These are phyloP conservation scores for Volucella zonaria DNA, from an alignment of 2,888 invertebrate species.

Conservation along the genomic window DNA sequence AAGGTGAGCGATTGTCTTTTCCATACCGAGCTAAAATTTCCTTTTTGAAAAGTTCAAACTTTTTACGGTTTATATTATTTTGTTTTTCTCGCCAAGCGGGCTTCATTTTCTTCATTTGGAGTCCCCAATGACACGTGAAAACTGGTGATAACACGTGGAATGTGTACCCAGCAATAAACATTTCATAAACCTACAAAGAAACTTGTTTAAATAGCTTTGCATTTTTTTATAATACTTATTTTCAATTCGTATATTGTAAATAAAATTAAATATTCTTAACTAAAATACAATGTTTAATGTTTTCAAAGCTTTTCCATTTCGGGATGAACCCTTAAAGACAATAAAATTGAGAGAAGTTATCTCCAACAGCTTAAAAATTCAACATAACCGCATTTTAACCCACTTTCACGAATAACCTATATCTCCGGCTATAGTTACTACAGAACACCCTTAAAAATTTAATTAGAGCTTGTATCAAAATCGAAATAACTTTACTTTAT, in stretches of 20 bases:
- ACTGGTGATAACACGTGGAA: constrained; percentile 94
- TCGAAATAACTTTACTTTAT: too few relatives aligned
- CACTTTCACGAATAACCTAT: too few relatives aligned
- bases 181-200: constrained; percentile 91
- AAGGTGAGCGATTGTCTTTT: constrained; percentile 68
- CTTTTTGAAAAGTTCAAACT: constrained; percentile 92
- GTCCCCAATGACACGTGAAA: constrained; percentile 95
- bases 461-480: too few relatives aligned
- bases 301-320: neutral
- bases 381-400: too few relatives aligned
- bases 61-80: constrained; percentile 90
- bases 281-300: neutral
- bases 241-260: neutral
- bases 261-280: neutral
- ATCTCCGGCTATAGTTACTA: too few relatives aligned
- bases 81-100: constrained; percentile 94
- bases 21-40: constrained; percentile 90
- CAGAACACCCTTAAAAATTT: too few relatives aligned
- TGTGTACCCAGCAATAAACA: constrained; percentile 94
- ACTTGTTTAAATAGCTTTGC: neutral
- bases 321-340: too few relatives aligned
- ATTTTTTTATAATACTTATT: neutral
- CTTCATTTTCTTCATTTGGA: constrained; percentile 90
- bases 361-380: too few relatives aligned
- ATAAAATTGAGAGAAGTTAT: too few relatives aligned